These are phyloP conservation scores for Pipa parva DNA, from an alignment of 2,113 vertebrate species.

Conservation along the genomic window DNA sequence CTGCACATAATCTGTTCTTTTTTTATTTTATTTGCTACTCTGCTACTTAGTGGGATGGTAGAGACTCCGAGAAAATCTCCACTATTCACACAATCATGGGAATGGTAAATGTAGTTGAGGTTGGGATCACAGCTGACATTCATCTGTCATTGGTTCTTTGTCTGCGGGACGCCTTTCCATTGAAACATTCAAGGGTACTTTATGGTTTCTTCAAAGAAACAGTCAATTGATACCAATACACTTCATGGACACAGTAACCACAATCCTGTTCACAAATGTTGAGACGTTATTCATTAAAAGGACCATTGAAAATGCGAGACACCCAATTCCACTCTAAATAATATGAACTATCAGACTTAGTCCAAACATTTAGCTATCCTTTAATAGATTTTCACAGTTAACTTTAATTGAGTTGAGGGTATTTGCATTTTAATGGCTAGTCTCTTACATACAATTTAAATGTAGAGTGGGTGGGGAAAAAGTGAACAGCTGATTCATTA, in stretches of 20 bases:
- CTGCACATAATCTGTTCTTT: background rate
- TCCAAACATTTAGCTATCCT: slow-evolving; percentile 58
- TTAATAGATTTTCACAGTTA: slow-evolving; percentile 52
- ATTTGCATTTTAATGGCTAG: slow-evolving; percentile 60
- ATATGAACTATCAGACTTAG: slow-evolving; percentile 52
- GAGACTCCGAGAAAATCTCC: slow-evolving; percentile 40
- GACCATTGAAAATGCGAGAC: slow-evolving; percentile 53
- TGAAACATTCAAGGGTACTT: slow-evolving; percentile 61
- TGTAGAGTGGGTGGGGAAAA: no score
- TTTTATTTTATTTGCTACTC: background rate
- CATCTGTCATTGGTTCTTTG: slow-evolving; percentile 58
- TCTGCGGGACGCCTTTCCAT: slow-evolving; percentile 52
- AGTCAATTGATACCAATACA: slow-evolving; percentile 63
- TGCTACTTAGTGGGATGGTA: slow-evolving; percentile 43
- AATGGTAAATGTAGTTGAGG: slow-evolving; percentile 55
- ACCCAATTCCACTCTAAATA: slow-evolving; percentile 47
- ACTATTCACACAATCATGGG: slow-evolving; percentile 53
- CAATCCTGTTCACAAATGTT: slow-evolving; percentile 50
- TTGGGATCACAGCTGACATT: slow-evolving; percentile 60
- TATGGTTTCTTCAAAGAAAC: slow-evolving; percentile 56
- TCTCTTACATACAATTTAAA: slow-evolving; percentile 46
- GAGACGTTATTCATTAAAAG: slow-evolving; percentile 57
- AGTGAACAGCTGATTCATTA: no score
- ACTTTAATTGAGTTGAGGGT: slow-evolving; percentile 57
- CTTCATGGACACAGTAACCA: slow-evolving; percentile 52